These are phyloP conservation scores for Nothobranchius kuhntae DNA, from an alignment of 2,113 vertebrate species.

Conservation along the genomic window DNA sequence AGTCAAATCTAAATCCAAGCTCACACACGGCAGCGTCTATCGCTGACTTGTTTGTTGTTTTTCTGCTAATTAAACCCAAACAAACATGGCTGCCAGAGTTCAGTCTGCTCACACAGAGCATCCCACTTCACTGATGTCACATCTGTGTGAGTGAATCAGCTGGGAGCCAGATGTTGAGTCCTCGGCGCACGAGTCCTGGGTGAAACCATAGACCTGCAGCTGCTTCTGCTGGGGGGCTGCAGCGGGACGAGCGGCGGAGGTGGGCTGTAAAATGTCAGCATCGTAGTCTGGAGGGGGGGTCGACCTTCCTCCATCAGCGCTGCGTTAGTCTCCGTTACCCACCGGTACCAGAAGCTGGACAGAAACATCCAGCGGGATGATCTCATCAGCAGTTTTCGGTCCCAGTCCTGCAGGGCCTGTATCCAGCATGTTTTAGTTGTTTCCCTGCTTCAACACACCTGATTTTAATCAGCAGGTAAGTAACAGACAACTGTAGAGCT, in stretches of 20 bases:
- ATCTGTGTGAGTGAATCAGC: neutral
- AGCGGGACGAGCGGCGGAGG: too few relatives aligned
- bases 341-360: conserved; percentile 5
- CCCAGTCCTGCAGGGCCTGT: too few relatives aligned
- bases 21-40: neutral
- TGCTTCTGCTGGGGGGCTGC: too few relatives aligned
- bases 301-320: conserved; percentile 38
- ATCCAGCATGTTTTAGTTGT: too few relatives aligned
- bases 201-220: neutral
- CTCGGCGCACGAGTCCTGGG: too few relatives aligned
- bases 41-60: neutral
- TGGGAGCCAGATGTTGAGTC: neutral
- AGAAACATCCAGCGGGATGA: too few relatives aligned
- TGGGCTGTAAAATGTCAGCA: conserved; percentile 4
- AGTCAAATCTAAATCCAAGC: too few relatives aligned
- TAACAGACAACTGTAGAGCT: too few relatives aligned
- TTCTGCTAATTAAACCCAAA: neutral
- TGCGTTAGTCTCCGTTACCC: conserved; percentile 24
- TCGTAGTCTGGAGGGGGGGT: conserved; percentile 14
- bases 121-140: neutral
- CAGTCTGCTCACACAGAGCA: neutral
- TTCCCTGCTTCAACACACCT: too few relatives aligned
- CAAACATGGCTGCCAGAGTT: neutral
- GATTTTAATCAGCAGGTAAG: too few relatives aligned
- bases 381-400: too few relatives aligned